A percentile compares a stretch with the other conserved stretches of the same genome.
phyloP scores from a whole-genome alignment of 2,797 vertebrate genomes.

The Crocodylus rhombifer region DNA sequence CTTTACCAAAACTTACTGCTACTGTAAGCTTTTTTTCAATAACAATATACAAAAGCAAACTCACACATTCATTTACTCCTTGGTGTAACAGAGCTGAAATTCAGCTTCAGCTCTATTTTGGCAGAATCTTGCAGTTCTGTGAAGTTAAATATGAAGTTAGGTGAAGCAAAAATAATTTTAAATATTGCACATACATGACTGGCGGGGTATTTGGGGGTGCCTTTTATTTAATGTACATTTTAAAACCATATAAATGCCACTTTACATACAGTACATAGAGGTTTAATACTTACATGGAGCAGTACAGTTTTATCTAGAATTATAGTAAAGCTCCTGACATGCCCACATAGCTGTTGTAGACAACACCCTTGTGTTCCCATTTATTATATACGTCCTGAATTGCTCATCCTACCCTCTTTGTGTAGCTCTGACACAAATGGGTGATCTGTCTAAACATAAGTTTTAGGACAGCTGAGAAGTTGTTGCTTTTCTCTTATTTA shows the following conservation, averaged over 20 bases:
- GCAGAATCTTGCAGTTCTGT: neutral
- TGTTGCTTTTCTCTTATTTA: too few relatives aligned
- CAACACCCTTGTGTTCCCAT: neutral
- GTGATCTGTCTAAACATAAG: neutral
- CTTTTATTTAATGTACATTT: too few relatives aligned
- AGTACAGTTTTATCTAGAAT: too few relatives aligned
- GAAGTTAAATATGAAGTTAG: neutral
- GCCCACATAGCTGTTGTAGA: neutral
- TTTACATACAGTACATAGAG: too few relatives aligned
- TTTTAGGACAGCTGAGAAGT: too few relatives aligned
- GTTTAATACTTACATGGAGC: too few relatives aligned
- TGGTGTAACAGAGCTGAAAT: neutral
- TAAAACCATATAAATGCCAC: too few relatives aligned
- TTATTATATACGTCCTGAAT: neutral
- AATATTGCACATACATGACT: neutral
- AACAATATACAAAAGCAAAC: neutral
- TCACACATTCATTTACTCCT: neutral
- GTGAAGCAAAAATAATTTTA: neutral
- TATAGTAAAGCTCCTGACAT: neutral
- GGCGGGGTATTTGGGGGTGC: neutral
- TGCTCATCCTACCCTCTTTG: neutral
- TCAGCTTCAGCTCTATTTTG: too few relatives aligned
- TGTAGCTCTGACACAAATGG: neutral
- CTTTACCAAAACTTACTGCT: neutral
- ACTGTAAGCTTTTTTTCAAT: neutral